These are phyloP conservation scores for Eretmocerus hayati DNA, from an alignment of 2,888 invertebrate genomes.

Conservation along the genomic window DNA sequence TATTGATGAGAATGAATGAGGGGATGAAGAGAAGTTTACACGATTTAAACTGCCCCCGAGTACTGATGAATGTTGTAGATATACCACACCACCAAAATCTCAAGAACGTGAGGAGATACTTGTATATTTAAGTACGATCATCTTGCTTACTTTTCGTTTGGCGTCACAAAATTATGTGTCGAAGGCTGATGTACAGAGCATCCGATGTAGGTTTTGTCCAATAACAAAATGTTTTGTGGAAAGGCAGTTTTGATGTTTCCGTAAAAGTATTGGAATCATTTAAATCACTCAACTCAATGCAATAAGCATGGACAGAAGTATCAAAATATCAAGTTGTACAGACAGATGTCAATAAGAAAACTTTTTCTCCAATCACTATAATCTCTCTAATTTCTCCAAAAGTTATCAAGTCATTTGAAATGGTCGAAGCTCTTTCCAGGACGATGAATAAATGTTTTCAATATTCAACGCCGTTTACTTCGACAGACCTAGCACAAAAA, in stretches of 20 bases:
- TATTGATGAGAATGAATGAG: no score
- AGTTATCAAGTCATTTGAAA: not conserved
- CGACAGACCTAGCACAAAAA: not conserved
- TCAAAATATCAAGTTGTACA: slow-evolving; percentile 18
- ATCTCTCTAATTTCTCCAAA: slow-evolving; percentile 22
- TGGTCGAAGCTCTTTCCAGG: not conserved
- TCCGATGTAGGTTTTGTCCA: slow-evolving; percentile 16
- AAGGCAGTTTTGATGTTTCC: slow-evolving; percentile 10
- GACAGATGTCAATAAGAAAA: slow-evolving; percentile 12
- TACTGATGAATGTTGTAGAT: no score
- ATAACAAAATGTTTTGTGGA: slow-evolving; percentile 21
- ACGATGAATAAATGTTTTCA: not conserved
- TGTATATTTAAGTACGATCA: no score
- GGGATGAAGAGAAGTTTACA: no score
- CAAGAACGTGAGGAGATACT: no score
- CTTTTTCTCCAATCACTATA: slow-evolving; percentile 11
- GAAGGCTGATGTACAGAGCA: slow-evolving; percentile 21
- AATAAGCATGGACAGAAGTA: slow-evolving; percentile 17
- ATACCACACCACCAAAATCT: no score
- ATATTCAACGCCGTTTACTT: not conserved
- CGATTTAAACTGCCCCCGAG: no score
- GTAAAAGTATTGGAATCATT: slow-evolving; percentile 7
- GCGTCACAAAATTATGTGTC: slow-evolving; percentile 20
- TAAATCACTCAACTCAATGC: slow-evolving; percentile 10
- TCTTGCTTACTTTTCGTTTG: not conserved